Evolutionary conservation across 2,797 vertebrate genomes (phyloP).

Genomic region (Ceyx erithaca): DNA sequence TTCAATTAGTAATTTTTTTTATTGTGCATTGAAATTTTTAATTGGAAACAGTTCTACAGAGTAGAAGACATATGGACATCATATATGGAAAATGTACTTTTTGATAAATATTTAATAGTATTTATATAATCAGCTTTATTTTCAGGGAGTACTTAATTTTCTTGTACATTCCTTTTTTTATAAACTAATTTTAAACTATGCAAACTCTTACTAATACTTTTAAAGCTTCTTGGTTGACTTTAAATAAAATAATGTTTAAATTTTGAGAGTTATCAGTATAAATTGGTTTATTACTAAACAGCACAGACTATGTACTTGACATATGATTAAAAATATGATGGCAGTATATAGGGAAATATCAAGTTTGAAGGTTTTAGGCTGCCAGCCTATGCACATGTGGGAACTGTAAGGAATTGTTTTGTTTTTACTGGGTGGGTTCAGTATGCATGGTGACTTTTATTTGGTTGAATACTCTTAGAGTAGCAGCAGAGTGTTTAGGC

Average conservation of each 20-base stretch:
- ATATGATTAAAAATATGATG: conserved; percentile 6
- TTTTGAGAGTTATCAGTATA: background rate
- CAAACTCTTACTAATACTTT: background rate
- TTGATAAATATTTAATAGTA: background rate
- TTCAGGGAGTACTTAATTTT: background rate
- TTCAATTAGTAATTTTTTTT: background rate
- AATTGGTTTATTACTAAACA: background rate
- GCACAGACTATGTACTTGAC: background rate
- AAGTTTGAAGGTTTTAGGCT: background rate
- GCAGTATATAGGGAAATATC: background rate
- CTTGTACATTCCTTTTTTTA: background rate
- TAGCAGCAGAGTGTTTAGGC: background rate
- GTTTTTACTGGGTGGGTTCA: background rate
- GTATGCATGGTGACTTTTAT: background rate
- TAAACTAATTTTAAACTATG: background rate
- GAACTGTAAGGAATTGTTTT: background rate
- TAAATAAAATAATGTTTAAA: background rate
- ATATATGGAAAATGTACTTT: background rate
- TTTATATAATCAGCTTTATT: background rate
- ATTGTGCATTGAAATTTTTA: background rate
- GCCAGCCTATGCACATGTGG: background rate
- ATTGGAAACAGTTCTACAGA: background rate
- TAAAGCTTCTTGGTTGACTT: background rate
- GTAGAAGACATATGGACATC: background rate
- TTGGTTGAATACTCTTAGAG: conserved; percentile 27